These are phyloP conservation scores for Oxygymnocypris stewartii DNA, from an alignment of 2,113 vertebrate genomes.

Conservation along the genomic window DNA sequence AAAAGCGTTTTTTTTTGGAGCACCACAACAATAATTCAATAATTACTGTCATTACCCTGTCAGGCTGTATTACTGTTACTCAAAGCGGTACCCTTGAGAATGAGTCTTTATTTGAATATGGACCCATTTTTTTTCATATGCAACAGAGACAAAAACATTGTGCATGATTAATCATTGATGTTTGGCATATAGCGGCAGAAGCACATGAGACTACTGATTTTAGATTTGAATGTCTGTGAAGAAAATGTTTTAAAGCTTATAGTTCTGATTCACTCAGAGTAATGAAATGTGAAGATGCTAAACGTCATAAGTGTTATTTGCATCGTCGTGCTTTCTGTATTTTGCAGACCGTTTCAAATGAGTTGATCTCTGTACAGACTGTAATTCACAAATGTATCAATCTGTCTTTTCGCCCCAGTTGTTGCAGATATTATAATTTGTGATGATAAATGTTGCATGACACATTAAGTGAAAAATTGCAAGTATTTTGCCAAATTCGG, in stretches of 20 bases:
- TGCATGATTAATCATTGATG: slow-evolving; percentile 36
- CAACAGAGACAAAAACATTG: slow-evolving; percentile 14
- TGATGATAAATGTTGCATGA: neutral
- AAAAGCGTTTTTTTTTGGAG: too few species aligned
- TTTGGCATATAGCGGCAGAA: slow-evolving; percentile 1
- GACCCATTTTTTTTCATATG: neutral
- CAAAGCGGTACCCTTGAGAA: slow-evolving; percentile 10
- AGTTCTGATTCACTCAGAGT: neutral
- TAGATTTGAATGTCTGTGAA: too few species aligned
- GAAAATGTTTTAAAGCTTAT: neutral
- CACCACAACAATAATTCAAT: slow-evolving; percentile 45
- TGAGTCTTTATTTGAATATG: slow-evolving; percentile 15
- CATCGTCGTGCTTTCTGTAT: neutral
- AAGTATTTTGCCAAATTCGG: neutral
- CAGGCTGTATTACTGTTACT: slow-evolving; percentile 31
- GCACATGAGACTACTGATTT: slow-evolving; percentile 2
- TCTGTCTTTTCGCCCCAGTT: neutral
- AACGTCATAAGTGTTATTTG: neutral
- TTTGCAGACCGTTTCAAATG: neutral
- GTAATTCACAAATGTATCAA: neutral
- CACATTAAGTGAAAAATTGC: neutral
- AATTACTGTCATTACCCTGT: slow-evolving; percentile 47
- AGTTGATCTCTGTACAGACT: neutral
- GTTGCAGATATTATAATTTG: neutral
- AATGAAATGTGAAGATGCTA: neutral